These are phyloP conservation scores for Burhinus oedicnemus DNA, from an alignment of 2,113 vertebrate species.

Conservation along the genomic window DNA sequence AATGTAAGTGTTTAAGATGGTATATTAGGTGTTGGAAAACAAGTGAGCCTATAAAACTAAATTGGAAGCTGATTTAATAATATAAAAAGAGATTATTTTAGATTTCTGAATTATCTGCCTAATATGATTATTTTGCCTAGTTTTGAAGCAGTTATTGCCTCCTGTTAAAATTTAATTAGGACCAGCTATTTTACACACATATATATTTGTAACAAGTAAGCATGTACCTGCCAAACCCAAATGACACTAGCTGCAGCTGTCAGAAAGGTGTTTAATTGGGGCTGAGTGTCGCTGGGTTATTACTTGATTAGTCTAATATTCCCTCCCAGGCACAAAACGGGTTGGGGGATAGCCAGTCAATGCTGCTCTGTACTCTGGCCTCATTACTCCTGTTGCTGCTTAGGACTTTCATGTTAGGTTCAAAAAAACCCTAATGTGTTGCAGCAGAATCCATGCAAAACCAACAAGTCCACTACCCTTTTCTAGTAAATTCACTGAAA, in stretches of 20 bases:
- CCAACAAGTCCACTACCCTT: background rate
- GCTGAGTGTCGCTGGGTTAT: background rate
- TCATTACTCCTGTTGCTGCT: background rate
- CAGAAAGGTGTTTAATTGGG: background rate
- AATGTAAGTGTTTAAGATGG: background rate
- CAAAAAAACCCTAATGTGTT: background rate
- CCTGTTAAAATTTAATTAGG: constrained; percentile 22
- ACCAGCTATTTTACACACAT: background rate
- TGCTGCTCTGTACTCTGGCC: background rate
- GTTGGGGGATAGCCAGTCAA: background rate
- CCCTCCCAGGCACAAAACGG: background rate
- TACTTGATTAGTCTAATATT: background rate
- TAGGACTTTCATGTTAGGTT: background rate
- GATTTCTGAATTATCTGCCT: constrained; percentile 14
- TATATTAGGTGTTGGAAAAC: background rate
- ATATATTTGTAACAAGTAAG: background rate
- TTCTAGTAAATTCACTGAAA: background rate
- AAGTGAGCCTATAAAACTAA: background rate
- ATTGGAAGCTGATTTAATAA: background rate
- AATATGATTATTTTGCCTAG: background rate
- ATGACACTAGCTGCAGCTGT: background rate
- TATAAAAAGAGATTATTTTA: background rate
- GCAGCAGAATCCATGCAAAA: background rate
- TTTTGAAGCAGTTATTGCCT: background rate
- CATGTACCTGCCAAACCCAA: background rate